A percentile compares a stretch with the other conserved stretches of the same genome.
Conservation (phyloP, 2,888 invertebrate species). For the Cyclophora punctaria region DNA sequence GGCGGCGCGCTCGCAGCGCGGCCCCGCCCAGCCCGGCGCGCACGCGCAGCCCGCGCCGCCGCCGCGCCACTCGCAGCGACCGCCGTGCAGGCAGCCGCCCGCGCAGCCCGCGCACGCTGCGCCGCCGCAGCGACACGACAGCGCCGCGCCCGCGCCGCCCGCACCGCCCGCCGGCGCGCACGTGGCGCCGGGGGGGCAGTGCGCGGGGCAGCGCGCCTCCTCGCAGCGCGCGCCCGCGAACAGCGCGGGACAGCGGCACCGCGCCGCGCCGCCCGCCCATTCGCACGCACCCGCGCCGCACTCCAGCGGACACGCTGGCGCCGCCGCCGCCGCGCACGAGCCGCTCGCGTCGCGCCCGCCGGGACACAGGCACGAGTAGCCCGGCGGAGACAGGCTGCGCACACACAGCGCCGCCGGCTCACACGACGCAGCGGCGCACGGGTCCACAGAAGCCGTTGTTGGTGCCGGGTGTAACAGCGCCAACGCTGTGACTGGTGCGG, state of each 20-base stretch:
- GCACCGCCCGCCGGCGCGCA: conserved; percentile 37
- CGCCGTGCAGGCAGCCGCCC: conserved; percentile 29
- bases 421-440: conserved; percentile 73
- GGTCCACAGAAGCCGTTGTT: conserved; percentile 43
- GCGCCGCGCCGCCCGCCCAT: conserved; percentile 50
- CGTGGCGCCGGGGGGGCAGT: conserved; percentile 29
- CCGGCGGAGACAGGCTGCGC: conserved; percentile 56
- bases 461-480: conserved; percentile 34
- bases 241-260: conserved; percentile 48
- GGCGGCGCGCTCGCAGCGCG: conserved; percentile 80
- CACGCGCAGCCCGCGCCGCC: conserved; percentile 76
- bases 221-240: conserved; percentile 46
- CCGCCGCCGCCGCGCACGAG: conserved; percentile 10
- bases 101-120: background rate
- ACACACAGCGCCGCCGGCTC: conserved; percentile 78
- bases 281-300: conserved; percentile 70
- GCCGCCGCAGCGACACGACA: background rate
- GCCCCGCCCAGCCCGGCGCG: conserved; percentile 77
- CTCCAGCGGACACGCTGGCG: too few species aligned
- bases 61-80: conserved; percentile 28
- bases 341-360: conserved; percentile 53
- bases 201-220: conserved; percentile 35
- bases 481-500: conserved; percentile 29
- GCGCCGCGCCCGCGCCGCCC: conserved; percentile 53
- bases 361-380: conserved; percentile 71